These are phyloP conservation scores for Bradypodion pumilum DNA, from an alignment of 2,797 vertebrate species.

Conservation along the genomic window DNA sequence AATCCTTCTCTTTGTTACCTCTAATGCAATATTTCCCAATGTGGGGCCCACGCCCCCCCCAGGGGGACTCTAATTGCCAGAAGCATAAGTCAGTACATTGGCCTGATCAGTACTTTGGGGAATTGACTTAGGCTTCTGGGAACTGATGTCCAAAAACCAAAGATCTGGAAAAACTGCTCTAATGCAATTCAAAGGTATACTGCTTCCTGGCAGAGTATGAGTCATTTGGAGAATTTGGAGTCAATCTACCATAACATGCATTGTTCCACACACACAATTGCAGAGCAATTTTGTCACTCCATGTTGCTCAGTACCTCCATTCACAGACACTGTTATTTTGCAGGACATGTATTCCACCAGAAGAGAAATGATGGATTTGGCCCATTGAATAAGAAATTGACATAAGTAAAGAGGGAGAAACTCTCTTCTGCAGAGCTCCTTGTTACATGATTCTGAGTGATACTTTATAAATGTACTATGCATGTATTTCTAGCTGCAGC, in stretches of 20 bases:
- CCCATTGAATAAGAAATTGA: constrained; percentile 27
- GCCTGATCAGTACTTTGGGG: too few species aligned
- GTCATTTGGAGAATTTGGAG: constrained; percentile 6
- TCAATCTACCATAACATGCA: neutral
- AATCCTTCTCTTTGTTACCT: too few species aligned
- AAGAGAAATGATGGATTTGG: constrained; percentile 12
- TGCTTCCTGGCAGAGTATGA: constrained; percentile 2
- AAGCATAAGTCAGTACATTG: too few species aligned
- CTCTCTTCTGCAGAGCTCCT: neutral
- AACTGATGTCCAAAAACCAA: too few species aligned
- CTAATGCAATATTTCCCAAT: too few species aligned
- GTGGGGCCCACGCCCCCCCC: too few species aligned
- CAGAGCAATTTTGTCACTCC: neutral
- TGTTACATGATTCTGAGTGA: constrained; percentile 18
- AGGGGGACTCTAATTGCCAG: too few species aligned
- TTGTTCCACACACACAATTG: neutral
- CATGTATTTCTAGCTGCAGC: constrained; percentile 35
- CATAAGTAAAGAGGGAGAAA: constrained; percentile 11
- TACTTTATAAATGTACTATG: neutral
- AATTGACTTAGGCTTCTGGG: too few species aligned
- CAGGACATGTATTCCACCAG: neutral
- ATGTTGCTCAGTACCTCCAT: neutral
- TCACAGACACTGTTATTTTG: neutral
- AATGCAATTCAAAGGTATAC: constrained; percentile 21
- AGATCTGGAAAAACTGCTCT: too few species aligned